Evolutionary conservation across 1,140 invertebrate species (phyloP), one percentile per base, ranked within the genome.

Genomic region (Harlomillsia oculata): DNA sequence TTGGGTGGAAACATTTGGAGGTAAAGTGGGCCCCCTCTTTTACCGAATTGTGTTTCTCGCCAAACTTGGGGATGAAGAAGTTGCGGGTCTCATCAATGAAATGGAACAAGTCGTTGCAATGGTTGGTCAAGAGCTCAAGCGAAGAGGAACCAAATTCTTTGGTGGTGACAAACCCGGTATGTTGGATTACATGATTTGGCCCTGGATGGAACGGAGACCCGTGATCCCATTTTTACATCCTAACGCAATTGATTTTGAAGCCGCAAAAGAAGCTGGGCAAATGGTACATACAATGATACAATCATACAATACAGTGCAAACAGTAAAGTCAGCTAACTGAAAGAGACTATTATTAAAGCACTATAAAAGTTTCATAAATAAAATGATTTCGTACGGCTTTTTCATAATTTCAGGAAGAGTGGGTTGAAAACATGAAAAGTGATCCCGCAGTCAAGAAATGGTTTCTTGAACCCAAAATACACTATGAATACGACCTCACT

Each of bases 401-500:
- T n/a, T n/a, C n/a, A n/a, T n/a, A n/a, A 36, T 75, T 75, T 45
- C 64, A 87, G 84, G 68, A 79, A 48, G 74, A 78, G 63, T 87
- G 85, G 80, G 76, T 75, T 49, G 72, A 72, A 8, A 71, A 75
- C 2, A 84, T 87, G 81, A 80, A 79, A 51, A 75, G 80, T 66
- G 81, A 84, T 60, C 68, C 80, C 16, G 81, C 79, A 11, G 81
- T 89, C 2, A 81, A 80, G 69, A 67, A 72, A 1, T 81, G 78
- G 62, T 80, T 76, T 41, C 70, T 87, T 48, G 74, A 82, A 54
- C 71, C 79, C 1, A 78, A 83, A 55, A 76, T 77, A 9, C 84
- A 88, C 67, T 78, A 79, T 21, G 83, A 85, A 66, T 87, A 81
- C 59, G 26, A 18, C n/a, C 37, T 51, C 3, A 57, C 55, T 25